Evolutionary conservation across 2,113 vertebrate species (phyloP), one percentile per base, ranked within the genome.

Genomic region (Ramphastos sulfuratus): DNA sequence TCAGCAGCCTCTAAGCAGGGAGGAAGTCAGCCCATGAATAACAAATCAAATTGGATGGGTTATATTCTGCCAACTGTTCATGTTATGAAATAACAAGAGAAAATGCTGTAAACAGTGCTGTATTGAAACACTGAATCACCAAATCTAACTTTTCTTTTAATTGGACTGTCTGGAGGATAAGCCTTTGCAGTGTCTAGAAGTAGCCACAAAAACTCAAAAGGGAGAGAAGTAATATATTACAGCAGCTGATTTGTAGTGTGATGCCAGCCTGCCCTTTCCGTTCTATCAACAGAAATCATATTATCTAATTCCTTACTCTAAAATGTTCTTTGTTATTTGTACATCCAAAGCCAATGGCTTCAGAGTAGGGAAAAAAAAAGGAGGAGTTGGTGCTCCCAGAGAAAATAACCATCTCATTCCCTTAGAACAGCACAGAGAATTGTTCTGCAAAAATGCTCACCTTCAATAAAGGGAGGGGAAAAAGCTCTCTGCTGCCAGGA

Each of bases 141-240:
- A 9, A 59, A 70, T 52, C 81, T 58, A 93, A 86, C 74, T 84
- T 83, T 44, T 25, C 42, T 91, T 86, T 92, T 92, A 93, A 92
- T 79, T 93, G 90, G 77, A n/a, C 66, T 89, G n/a, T 81, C 63
- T 87, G 79, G 70, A 79, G n/a, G 67, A 87, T 83, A 56, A 91
- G 63, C 33, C 42, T 59, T 64, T 86, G 44, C 74, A 10, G 63
- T 21, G 28, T 76, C 59, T 81, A 16, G 28, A 95, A 92, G 46
- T 65, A 74, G 44, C 80, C 20, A 24, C 46, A 66, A 54, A 93
- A 93, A 93, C 65, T 87, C 55, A 56, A 46, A 67, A 78, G 16
- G 25, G 24, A 91, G 55, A 52, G 63, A 66, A 77, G 46, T 8
- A 63, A 90, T 90, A 42, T 60, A 31, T 80, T 80, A 48, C 58